These are phyloP conservation scores for Agrypnus murinus DNA, from an alignment of 2,888 invertebrate species.

Conservation along the genomic window DNA sequence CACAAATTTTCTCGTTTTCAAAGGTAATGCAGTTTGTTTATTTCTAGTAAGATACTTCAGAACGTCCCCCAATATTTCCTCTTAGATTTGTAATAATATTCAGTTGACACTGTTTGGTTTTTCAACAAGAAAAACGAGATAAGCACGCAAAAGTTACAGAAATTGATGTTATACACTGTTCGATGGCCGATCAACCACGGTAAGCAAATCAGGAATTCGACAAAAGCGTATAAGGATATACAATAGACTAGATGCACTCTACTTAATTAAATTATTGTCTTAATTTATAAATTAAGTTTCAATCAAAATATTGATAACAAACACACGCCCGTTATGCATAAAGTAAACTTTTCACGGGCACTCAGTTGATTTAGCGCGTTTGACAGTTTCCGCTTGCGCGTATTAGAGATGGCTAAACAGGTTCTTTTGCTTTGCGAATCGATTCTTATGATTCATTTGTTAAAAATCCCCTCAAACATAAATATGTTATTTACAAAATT, in stretches of 20 bases:
- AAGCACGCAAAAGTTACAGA: slow-evolving; percentile 69
- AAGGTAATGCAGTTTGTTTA: slow-evolving; percentile 59
- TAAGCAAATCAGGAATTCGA: slow-evolving; percentile 70
- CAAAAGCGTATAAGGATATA: not conserved
- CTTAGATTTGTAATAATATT: slow-evolving; percentile 61
- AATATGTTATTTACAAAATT: no score
- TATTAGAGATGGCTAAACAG: no score
- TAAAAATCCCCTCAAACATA: no score
- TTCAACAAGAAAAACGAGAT: slow-evolving; percentile 64
- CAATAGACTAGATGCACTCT: not conserved
- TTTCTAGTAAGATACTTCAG: slow-evolving; percentile 57
- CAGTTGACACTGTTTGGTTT: slow-evolving; percentile 62
- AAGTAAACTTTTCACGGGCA: not conserved
- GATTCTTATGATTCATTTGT: no score
- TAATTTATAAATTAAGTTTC: not conserved
- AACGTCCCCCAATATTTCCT: slow-evolving; percentile 58
- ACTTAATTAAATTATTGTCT: not conserved
- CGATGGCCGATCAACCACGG: slow-evolving; percentile 84
- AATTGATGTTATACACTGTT: slow-evolving; percentile 80
- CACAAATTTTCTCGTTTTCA: slow-evolving; percentile 58
- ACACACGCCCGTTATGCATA: slow-evolving; percentile 2
- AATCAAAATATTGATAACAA: slow-evolving; percentile 1
- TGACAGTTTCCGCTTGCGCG: slow-evolving; percentile 1
- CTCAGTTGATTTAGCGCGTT: slow-evolving; percentile 14
- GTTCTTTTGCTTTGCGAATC: no score